phyloP scores from a whole-genome alignment of 2,797 vertebrate genomes.

The Loris lydekkerianus region DNA sequence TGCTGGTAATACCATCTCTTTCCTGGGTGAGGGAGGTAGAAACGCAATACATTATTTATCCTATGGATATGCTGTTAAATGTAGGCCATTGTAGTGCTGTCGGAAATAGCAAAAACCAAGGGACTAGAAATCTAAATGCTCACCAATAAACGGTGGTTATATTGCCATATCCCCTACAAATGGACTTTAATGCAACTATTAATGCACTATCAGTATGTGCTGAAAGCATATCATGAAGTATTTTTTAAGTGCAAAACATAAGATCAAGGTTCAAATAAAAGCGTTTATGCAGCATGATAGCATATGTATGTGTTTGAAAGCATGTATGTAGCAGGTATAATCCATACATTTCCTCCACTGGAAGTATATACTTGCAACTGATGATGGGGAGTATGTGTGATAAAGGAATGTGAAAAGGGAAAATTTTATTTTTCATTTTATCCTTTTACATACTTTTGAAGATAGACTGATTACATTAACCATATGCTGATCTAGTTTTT shows the following conservation, averaged over 20 bases:
- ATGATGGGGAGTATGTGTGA: neutral
- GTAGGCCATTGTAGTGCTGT: neutral
- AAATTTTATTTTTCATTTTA: constrained; percentile 37
- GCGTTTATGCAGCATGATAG: neutral
- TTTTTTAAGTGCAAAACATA: constrained; percentile 36
- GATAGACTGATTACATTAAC: neutral
- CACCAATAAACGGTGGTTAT: constrained; percentile 36
- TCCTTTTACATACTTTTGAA: constrained; percentile 49
- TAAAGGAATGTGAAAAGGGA: neutral
- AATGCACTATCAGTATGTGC: neutral
- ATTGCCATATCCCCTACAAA: neutral
- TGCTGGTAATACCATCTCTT: neutral
- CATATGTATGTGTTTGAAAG: neutral
- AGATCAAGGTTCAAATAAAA: neutral
- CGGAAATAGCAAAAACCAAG: constrained; percentile 21
- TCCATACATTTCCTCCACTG: neutral
- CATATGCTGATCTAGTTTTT: neutral
- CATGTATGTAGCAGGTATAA: neutral
- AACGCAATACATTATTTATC: constrained; percentile 17
- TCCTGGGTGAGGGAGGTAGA: constrained; percentile 2
- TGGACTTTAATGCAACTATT: constrained; percentile 29
- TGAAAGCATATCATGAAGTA: constrained; percentile 50
- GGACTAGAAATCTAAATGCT: neutral
- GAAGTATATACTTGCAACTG: neutral
- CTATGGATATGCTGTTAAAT: constrained; percentile 34